Base-by-base conservation (phyloP, 1,140 invertebrate species). In the Macrobrachium rosenbergii region DNA sequence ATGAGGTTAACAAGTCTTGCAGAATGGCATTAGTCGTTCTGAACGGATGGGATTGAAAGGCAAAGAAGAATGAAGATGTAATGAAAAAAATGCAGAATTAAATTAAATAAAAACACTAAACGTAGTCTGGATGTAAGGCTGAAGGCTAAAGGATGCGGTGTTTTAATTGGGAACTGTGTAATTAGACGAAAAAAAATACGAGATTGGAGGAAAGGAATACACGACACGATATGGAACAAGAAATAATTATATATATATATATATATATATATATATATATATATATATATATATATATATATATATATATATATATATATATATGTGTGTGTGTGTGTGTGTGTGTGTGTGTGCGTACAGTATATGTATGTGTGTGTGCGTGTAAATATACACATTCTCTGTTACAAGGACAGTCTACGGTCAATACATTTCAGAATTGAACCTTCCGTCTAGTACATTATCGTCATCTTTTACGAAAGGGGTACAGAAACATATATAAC, bases 221-320 rank as follows among this genome's bases (percentile, higher is more conserved):
- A 37, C 28, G 28, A 37, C 28, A 37, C 28, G 28, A 37, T 2
- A 2, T 37, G 28, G 28, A n/a, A n/a, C n/a, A n/a, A n/a, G 28
- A 37, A 37, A 37, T 37, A 37, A 37, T 37, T 2, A 52, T 52
- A 72, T 72, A 72, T 72, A n/a, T 72, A 72, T 72, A 72, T 72
- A n/a, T 28, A 72, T 72, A 72, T 72, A n/a, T 72, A 72, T 72
- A 72, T 72, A 72, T 23, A 72, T 28, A 72, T 72, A 72, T 72
- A 72, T 23, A 23, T 72, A 72, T 72, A 23, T 72, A 72, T 72
- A 72, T 72, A 28, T 72, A 72, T 72, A 72, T 28, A 16, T 23
- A 69, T 69, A 16, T 69, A 21, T 69, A 2, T n/a, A 21, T 69
- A 69, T 21, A 69, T 69, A 69, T 69, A 69, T 69, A n/a, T 69